These are phyloP conservation scores for Jacana jacana DNA, from an alignment of 2,113 vertebrate species.

Conservation along the genomic window DNA sequence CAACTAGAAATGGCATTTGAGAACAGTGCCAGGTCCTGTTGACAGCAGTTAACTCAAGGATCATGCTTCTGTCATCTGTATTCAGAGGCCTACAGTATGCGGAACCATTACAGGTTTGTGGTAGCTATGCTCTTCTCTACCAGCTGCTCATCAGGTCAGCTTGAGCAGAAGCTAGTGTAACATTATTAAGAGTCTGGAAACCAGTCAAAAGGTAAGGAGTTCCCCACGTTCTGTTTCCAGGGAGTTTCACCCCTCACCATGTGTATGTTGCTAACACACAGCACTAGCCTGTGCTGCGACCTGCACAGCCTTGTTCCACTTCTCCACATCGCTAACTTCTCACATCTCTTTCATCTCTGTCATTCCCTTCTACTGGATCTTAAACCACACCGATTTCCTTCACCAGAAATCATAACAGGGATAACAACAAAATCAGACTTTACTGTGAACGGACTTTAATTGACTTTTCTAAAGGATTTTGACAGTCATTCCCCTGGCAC, in stretches of 20 bases:
- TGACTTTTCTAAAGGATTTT: background rate
- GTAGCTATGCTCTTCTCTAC: background rate
- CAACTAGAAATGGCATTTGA: background rate
- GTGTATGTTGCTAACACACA: fast-evolving
- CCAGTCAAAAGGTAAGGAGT: background rate
- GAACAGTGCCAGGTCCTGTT: background rate
- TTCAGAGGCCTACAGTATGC: background rate
- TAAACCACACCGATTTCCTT: background rate
- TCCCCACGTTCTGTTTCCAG: background rate
- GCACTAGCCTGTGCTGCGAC: background rate
- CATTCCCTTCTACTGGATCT: background rate
- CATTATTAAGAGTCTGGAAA: background rate
- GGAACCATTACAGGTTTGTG: background rate
- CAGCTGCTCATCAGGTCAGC: background rate
- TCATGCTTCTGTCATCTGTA: background rate
- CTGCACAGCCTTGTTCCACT: background rate
- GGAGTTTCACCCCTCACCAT: background rate
- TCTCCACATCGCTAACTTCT: background rate
- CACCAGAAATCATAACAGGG: background rate
- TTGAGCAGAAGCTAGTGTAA: background rate
- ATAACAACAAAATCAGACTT: background rate
- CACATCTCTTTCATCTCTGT: background rate
- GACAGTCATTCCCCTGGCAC: background rate
- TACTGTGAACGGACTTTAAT: background rate
- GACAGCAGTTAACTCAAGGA: background rate